Evolutionary conservation across 2,797 vertebrate species (phyloP), one percentile per base, ranked within the genome.

Genomic region (Tauraco hartlaubi): DNA sequence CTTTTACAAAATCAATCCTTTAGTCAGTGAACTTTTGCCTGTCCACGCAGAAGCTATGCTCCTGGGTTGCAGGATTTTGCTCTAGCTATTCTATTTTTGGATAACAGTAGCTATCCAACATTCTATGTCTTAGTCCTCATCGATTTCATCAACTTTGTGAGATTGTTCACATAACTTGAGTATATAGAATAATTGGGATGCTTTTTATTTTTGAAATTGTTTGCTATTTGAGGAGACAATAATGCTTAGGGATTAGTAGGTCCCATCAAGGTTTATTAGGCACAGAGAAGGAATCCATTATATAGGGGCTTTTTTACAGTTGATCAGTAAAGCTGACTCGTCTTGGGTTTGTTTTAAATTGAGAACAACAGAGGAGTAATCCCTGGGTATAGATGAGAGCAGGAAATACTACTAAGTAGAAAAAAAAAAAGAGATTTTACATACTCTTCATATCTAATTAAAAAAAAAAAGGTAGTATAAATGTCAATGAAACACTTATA

Each of bases 221-320:
- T 85, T 85, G 20, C 1, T 59, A 9, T 77, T 69, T 72, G 33
- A 95, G 48, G 20, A 85, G 22, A 61, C 5, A 37, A 6, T 37
- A 19, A 39, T 41, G 11, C 5, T 20, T 23, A 18, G 15, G 12
- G 16, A 72, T 19, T 67, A 37, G 19, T 28, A 33, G 9, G 10
- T 35, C 41, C 13, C 0, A 2, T 39, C 12, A 59, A 26, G 7
- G 2, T 61, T 51, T 88, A 8, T 26, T 54, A 72, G 41, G 5
- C 20, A 73, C 11, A 71, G 19, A 76, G 37, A 44, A 43, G 26
- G 19, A 88, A 67, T n/a, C 3, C 6, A 23, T 21, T 62, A 5
- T 31, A 39, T 9, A 29, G 8, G 7, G 1, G 5, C 11, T 1
- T 4, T 48, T 54, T 80, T 44, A 26, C 13, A 43, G 10, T 4